Conservation (phyloP, 2,888 invertebrate species). For the Carabus problematicus region DNA sequence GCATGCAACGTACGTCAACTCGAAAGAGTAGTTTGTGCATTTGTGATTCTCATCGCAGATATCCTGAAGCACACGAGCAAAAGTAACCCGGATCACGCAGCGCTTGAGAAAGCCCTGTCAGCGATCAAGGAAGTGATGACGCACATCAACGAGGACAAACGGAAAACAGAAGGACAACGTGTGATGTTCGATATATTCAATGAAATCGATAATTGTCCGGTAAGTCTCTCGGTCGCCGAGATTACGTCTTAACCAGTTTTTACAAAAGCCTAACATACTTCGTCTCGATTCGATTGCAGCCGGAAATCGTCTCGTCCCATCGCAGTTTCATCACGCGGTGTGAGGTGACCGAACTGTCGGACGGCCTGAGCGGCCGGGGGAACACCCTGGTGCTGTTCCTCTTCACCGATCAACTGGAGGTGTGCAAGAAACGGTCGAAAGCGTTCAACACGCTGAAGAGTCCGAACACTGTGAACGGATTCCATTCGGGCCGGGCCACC, state of each 20-base stretch:
- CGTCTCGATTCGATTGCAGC: too few relatives aligned
- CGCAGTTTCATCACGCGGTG: slow-evolving; percentile 86
- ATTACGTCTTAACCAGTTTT: too few relatives aligned
- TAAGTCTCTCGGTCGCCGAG: slow-evolving; percentile 61
- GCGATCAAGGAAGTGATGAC: slow-evolving; percentile 93
- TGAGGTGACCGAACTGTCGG: slow-evolving; percentile 84
- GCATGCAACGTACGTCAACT: too few relatives aligned
- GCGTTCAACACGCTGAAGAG: slow-evolving; percentile 74
- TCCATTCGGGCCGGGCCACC: slow-evolving; percentile 53
- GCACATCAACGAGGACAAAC: slow-evolving; percentile 97
- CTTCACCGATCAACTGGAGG: slow-evolving; percentile 94
- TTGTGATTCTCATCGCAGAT: slow-evolving; percentile 65
- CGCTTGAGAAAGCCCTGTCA: slow-evolving; percentile 84
- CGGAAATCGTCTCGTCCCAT: slow-evolving; percentile 92
- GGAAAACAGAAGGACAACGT: slow-evolving; percentile 94
- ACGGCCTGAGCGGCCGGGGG: slow-evolving; percentile 85
- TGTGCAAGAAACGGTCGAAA: slow-evolving; percentile 86
- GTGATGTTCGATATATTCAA: slow-evolving; percentile 97
- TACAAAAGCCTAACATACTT: too few relatives aligned
- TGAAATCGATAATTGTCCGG: slow-evolving; percentile 97
- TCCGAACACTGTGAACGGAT: slow-evolving; percentile 68
- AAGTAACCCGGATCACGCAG: slow-evolving; percentile 85
- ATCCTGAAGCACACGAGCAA: slow-evolving; percentile 91
- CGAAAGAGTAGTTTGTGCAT: too few relatives aligned
- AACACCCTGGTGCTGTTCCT: slow-evolving; percentile 88